Percentiles rank a stretch among this genome's conserved stretches.
Evolutionary conservation across 2,113 vertebrate species (phyloP).

Genomic region (Ginglymostoma cirratum): DNA sequence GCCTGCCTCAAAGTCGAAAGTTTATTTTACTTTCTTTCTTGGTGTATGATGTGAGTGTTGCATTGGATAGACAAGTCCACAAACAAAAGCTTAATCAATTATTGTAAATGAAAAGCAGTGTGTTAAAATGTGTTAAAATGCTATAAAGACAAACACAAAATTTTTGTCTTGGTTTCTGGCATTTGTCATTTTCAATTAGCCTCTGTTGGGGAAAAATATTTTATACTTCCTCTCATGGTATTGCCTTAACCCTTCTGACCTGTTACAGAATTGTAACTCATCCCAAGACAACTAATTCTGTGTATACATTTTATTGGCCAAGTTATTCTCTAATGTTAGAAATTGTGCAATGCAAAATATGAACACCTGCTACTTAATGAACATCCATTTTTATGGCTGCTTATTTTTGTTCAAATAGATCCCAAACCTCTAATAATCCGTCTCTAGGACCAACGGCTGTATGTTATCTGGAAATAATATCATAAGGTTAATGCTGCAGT

Average conservation of each 20-base stretch:
- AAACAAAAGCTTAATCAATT: background rate
- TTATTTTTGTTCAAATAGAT: too few species aligned
- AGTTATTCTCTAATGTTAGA: background rate
- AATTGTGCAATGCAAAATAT: background rate
- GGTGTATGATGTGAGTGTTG: background rate
- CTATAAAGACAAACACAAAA: background rate
- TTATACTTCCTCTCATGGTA: background rate
- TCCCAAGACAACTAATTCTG: background rate
- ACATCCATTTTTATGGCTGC: background rate
- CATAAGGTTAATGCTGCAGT: background rate
- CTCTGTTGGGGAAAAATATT: background rate
- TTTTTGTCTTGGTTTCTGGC: background rate
- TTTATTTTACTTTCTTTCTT: background rate
- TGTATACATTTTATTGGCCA: background rate
- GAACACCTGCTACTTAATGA: background rate
- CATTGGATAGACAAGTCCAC: background rate
- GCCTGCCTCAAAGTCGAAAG: background rate
- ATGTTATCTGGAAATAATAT: background rate
- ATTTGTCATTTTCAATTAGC: background rate
- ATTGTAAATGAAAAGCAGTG: background rate
- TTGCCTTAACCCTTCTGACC: background rate
- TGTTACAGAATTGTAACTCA: background rate
- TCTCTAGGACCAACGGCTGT: background rate
- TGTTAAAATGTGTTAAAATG: background rate
- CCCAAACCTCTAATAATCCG: background rate